A percentile compares a stretch with the other conserved stretches of the same genome.
Conservation (phyloP, 2,113 vertebrate genomes). For the Cranoglanis bouderius region DNA sequence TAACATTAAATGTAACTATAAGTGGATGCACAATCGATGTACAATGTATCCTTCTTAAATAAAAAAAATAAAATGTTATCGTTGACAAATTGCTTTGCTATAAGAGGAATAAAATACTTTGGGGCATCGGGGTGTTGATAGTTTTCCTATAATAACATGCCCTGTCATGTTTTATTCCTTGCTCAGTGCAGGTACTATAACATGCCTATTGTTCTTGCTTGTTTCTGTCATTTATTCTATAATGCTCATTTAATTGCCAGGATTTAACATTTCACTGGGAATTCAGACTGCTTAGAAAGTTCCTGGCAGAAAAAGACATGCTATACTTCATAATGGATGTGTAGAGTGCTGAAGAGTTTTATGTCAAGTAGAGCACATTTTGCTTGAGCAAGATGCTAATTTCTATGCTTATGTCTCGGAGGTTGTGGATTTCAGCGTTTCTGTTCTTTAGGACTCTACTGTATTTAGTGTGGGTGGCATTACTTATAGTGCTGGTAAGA, state of each 20-base stretch:
- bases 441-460: not conserved
- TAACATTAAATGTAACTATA: too few relatives aligned
- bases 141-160: not conserved
- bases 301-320: not conserved
- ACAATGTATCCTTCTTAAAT: not conserved
- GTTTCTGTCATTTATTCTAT: not conserved
- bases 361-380: not conserved
- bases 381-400: not conserved
- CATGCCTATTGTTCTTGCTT: not conserved
- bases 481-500: not conserved
- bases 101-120: not conserved
- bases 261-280: constrained; percentile 14
- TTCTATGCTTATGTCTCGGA: not conserved
- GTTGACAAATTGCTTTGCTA: not conserved
- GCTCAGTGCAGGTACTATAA: not conserved
- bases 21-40: not conserved
- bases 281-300: not conserved
- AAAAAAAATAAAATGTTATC: not conserved
- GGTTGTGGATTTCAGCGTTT: not conserved
- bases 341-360: not conserved
- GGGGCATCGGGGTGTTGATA: not conserved
- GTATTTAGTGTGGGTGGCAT: not conserved
- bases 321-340: not conserved
- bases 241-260: not conserved
- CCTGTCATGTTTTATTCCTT: not conserved